Percentiles rank a stretch among this genome's conserved stretches.
phyloP scores from a whole-genome alignment of 2,888 invertebrate species.

The Oscheius onirici region DNA sequence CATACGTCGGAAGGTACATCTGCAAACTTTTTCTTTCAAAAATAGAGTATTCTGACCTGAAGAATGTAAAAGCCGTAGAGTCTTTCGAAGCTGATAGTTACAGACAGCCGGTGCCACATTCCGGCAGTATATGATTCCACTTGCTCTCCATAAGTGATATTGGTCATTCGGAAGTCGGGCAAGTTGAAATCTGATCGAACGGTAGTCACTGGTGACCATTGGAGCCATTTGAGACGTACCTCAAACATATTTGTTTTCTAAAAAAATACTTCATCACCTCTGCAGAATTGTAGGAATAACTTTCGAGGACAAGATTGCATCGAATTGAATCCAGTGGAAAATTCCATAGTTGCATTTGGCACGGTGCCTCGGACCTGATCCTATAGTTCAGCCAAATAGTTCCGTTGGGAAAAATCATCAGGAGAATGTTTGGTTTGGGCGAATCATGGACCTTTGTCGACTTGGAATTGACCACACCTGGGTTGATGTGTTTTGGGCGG shows the following conservation, averaged over 20 bases:
- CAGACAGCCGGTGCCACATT: constrained; percentile 68
- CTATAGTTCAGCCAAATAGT: constrained; percentile 70
- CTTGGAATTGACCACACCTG: constrained; percentile 66
- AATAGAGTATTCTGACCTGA: constrained; percentile 10
- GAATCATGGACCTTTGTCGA: constrained; percentile 68
- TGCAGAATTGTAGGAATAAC: constrained; percentile 68
- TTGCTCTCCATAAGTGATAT: constrained; percentile 63
- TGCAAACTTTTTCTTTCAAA: constrained; percentile 36
- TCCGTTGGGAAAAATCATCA: constrained; percentile 70
- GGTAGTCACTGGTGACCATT: constrained; percentile 67
- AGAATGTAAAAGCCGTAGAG: constrained; percentile 70
- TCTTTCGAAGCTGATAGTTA: constrained; percentile 66
- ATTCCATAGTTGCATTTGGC: constrained; percentile 61
- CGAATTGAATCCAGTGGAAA: constrained; percentile 67
- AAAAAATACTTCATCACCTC: constrained; percentile 48
- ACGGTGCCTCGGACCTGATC: constrained; percentile 68
- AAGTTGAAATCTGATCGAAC: constrained; percentile 66
- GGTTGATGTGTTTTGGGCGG: not conserved
- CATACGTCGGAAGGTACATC: constrained; percentile 71
- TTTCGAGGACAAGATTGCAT: constrained; percentile 67
- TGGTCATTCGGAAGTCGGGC: constrained; percentile 68
- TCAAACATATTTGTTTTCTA: constrained; percentile 5
- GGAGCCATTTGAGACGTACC: constrained; percentile 67
- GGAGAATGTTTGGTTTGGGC: constrained; percentile 69
- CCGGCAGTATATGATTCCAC: constrained; percentile 70